These are phyloP conservation scores for Loripinus fragilis DNA, from an alignment of 2,888 invertebrate species.

Conservation along the genomic window DNA sequence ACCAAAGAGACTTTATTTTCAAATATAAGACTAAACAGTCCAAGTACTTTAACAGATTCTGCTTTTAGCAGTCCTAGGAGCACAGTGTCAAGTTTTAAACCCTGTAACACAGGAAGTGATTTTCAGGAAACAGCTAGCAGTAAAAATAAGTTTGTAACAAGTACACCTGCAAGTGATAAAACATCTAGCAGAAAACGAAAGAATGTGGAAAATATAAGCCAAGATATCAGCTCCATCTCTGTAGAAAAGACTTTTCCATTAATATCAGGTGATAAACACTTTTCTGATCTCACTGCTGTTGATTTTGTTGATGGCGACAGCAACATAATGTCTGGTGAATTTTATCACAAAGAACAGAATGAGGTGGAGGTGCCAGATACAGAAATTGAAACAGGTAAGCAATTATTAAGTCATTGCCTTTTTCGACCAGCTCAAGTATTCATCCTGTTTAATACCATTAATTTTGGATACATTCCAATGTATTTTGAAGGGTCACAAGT, in stretches of 20 bases:
- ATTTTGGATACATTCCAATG: too few relatives aligned
- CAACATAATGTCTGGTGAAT: too few relatives aligned
- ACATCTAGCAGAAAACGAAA: neutral
- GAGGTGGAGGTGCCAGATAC: too few relatives aligned
- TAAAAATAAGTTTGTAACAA: neutral
- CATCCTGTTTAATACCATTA: too few relatives aligned
- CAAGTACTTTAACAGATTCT: neutral
- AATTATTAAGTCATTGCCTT: too few relatives aligned
- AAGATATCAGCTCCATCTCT: neutral
- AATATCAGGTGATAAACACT: neutral
- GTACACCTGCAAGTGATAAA: neutral
- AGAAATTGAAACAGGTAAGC: too few relatives aligned
- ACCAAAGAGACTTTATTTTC: neutral
- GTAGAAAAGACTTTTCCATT: neutral
- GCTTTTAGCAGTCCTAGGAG: constrained; percentile 1
- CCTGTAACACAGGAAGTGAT: neutral
- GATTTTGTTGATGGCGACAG: neutral
- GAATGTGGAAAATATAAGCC: neutral
- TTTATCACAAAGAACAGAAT: too few relatives aligned
- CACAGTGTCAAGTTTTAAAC: neutral
- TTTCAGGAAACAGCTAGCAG: neutral
- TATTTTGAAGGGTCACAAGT: too few relatives aligned
- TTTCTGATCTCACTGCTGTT: neutral
- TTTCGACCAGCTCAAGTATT: too few relatives aligned
- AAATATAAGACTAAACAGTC: neutral